Evolutionary conservation across 1,140 invertebrate species (phyloP), one percentile per base, ranked within the genome.

Genomic region (Lepidurus arcticus): DNA sequence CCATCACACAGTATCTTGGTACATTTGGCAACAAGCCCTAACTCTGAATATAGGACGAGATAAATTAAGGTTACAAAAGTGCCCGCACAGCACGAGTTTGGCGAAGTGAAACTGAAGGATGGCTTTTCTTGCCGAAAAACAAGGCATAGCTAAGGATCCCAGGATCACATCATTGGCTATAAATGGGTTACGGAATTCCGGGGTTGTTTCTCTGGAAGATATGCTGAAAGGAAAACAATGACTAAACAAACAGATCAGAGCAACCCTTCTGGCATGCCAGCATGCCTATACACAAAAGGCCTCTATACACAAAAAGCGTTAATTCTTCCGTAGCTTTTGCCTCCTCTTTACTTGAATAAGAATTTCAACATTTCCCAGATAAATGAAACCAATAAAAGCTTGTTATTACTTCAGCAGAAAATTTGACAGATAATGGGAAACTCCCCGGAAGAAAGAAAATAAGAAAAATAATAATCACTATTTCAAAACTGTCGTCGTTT

Each of bases 81-180:
- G 5, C 53, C 8, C 16, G 1, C 21, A 65, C 21, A 65, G 47
- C 47, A 1, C 47, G 0, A 65, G 53, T 16, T 65, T 21, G 6
- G 3, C 21, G 53, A 65, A n/a, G 53, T 65, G 21, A 16, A 13
- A 65, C 53, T 65, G 53, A 9, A 65, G n/a, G 53, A 65, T 13
- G 21, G 53, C 53, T 21, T 65, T 65, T 21, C 13, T 21, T 16
- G n/a, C 53, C 53, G n/a, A 65, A 65, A 65, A 65, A 65, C 53
- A 65, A 65, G 53, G 1, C 10, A 47, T 7, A 65, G 53, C 53
- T 7, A 65, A 0, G 53, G 6, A 34, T 34, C 9, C 21, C n/a
- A n/a, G n/a, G 53, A 65, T 65, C 53, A 65, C 53, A 65, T 65
- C 53, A 65, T 65, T 65, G 47, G 21, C 53, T 3, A 21, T 65